Conservation (phyloP, 2,888 invertebrate genomes). For the Quadriops clusia region DNA sequence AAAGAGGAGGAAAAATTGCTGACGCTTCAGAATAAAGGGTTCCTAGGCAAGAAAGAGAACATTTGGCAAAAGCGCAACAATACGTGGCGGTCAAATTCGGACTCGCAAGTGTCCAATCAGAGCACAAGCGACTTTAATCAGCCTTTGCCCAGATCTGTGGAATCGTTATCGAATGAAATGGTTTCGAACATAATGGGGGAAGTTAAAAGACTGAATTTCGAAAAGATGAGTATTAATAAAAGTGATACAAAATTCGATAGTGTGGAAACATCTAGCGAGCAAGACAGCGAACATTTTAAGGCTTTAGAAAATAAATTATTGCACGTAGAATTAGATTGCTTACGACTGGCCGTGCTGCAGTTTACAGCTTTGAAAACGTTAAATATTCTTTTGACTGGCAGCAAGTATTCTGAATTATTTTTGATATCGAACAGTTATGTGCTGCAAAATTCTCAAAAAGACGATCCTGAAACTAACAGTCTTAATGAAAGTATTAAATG, state of each 20-base stretch:
- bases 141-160: constrained; percentile 30
- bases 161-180: constrained; percentile 39
- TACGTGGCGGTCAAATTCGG: constrained; percentile 24
- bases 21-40: constrained; percentile 21
- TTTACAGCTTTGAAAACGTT: constrained; percentile 45
- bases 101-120: constrained; percentile 24
- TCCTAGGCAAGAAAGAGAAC: constrained; percentile 16
- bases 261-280: constrained; percentile 14
- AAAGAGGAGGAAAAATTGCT: constrained; percentile 31
- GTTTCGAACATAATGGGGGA: constrained; percentile 42
- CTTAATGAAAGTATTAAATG: constrained; percentile 28
- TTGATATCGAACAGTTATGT: constrained; percentile 35
- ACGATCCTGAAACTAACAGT: constrained; percentile 16
- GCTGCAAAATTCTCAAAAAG: constrained; percentile 2
- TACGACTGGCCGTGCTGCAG: constrained; percentile 42
- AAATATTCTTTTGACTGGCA: constrained; percentile 40
- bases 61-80: constrained; percentile 18
- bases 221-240: constrained; percentile 21
- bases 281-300: constrained; percentile 22
- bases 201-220: constrained; percentile 36
- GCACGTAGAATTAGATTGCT: constrained; percentile 35
- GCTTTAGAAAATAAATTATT: constrained; percentile 33
- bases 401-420: constrained; percentile 43
- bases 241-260: constrained; percentile 16
- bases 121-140: constrained; percentile 12